phyloP scores from a whole-genome alignment of 2,888 invertebrate species.

The Mesorhabditis spiculigera region DNA sequence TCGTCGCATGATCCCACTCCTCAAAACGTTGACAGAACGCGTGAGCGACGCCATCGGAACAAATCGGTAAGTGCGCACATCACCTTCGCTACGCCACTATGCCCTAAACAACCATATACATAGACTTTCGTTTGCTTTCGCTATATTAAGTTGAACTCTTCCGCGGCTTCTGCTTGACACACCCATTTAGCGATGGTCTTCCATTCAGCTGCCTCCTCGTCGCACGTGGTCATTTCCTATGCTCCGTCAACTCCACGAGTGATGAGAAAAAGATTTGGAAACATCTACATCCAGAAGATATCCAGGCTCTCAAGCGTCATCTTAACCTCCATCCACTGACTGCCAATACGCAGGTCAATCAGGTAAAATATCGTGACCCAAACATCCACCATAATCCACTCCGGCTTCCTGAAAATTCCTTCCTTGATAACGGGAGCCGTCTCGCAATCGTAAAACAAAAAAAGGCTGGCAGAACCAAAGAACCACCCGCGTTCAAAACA shows the following conservation, averaged over 20 bases:
- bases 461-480: not conserved
- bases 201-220: slow-evolving; percentile 5
- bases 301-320: not conserved
- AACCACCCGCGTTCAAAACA: no score
- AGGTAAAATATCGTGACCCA: not conserved
- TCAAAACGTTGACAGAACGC: not conserved
- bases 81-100: not conserved
- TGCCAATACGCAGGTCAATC: not conserved
- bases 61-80: not conserved
- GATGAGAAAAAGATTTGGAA: slow-evolving; percentile 5
- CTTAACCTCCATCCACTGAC: not conserved
- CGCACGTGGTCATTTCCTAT: not conserved
- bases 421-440: no score
- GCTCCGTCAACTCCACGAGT: not conserved
- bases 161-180: not conserved
- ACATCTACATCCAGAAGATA: not conserved
- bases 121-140: not conserved
- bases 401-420: no score
- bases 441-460: not conserved
- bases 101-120: not conserved
- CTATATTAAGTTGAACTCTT: not conserved
- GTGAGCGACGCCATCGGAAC: not conserved
- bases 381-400: no score
- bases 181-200: slow-evolving; percentile 4
- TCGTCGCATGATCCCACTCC: not conserved